Percentiles rank a stretch among this genome's conserved stretches.
Conservation (phyloP, 2,888 invertebrate genomes). For the Pristionchus exspectatus region DNA sequence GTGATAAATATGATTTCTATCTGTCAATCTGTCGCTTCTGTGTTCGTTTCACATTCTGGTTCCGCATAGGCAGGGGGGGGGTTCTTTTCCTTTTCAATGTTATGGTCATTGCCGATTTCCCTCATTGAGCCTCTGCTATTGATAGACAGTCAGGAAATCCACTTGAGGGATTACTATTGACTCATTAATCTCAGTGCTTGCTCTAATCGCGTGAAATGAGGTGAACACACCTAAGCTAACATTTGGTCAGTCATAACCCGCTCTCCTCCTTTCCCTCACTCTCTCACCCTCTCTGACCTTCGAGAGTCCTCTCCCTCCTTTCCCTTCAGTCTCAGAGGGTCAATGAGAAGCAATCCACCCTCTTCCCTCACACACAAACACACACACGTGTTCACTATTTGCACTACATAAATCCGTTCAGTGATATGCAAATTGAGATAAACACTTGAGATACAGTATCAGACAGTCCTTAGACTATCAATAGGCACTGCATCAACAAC, state of each 20-base stretch:
- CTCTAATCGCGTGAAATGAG: not conserved
- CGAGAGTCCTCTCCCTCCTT: not conserved
- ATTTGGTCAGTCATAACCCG: not conserved
- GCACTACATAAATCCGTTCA: not conserved
- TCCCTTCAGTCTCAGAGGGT: not conserved
- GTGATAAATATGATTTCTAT: not conserved
- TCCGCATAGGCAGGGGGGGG: too few species aligned
- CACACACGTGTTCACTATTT: constrained; percentile 52
- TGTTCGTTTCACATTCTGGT: too few species aligned
- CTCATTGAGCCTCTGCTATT: too few species aligned
- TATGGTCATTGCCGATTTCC: too few species aligned
- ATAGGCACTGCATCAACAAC: not conserved
- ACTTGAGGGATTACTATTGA: not conserved
- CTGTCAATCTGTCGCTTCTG: not conserved
- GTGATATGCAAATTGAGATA: constrained; percentile 38
- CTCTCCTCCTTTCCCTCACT: constrained; percentile 7
- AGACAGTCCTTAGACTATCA: not conserved
- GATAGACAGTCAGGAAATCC: not conserved
- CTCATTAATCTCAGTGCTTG: not conserved
- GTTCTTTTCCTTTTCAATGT: too few species aligned
- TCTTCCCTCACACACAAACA: constrained; percentile 43
- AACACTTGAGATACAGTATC: not conserved
- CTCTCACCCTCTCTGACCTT: not conserved
- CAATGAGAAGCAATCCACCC: constrained; percentile 46
- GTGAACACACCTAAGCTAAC: constrained; percentile 49